Percentiles rank a stretch among this genome's conserved stretches.
Evolutionary conservation across 2,113 vertebrate genomes (phyloP).

Genomic region (Pterocles orientalis): DNA sequence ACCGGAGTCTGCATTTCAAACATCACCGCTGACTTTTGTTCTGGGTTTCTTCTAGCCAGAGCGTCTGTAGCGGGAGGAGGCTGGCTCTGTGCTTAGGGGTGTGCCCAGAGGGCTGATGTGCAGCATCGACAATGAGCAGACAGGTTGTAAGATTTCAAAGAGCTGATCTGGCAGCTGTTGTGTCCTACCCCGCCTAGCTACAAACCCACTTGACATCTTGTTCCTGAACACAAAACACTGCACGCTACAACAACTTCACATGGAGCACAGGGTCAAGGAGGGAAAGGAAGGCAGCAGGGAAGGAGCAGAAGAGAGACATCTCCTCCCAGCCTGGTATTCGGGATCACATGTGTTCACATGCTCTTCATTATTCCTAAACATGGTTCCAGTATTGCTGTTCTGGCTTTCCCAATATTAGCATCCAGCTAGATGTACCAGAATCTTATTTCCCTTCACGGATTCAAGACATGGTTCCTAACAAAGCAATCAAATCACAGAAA

Average conservation of each 20-base stretch:
- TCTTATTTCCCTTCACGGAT: background rate
- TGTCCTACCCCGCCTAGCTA: background rate
- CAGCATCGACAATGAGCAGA: background rate
- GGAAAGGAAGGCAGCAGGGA: background rate
- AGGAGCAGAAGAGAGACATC: background rate
- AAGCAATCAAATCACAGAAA: conserved; percentile 16
- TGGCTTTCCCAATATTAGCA: background rate
- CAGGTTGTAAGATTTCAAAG: background rate
- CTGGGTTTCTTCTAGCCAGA: background rate
- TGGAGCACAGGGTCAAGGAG: background rate
- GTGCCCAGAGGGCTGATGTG: background rate
- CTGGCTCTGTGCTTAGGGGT: background rate
- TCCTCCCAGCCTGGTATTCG: background rate
- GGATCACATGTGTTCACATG: background rate
- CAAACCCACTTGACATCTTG: background rate
- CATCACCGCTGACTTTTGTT: background rate
- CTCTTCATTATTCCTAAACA: background rate
- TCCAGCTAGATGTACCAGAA: background rate
- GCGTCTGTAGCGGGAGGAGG: background rate
- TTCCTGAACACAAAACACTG: conserved; percentile 9
- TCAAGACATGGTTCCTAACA: background rate
- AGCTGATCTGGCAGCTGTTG: background rate
- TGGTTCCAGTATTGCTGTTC: background rate
- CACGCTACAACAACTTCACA: background rate
- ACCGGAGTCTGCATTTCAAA: background rate